phyloP scores from a whole-genome alignment of 2,888 invertebrate species.

The Abrostola triplasia region DNA sequence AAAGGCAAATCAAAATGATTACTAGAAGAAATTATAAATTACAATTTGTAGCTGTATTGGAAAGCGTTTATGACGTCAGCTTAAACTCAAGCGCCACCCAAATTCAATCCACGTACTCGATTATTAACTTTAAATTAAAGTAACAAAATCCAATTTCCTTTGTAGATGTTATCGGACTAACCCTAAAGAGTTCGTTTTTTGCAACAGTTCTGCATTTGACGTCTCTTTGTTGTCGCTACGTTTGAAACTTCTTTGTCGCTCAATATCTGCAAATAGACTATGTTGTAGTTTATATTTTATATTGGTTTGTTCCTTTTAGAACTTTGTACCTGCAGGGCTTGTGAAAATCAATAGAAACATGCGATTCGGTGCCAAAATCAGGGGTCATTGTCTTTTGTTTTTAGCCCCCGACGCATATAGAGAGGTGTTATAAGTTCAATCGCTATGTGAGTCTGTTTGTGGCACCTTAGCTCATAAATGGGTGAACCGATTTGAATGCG shows the following conservation, averaged over 20 bases:
- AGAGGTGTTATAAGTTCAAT: too few species aligned
- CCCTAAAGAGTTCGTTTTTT: constrained; percentile 42
- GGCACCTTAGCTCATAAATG: too few species aligned
- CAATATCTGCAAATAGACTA: constrained; percentile 50
- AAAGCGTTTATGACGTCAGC: constrained; percentile 34
- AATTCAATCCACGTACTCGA: constrained; percentile 14
- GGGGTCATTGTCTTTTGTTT: too few species aligned
- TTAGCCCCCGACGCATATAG: too few species aligned
- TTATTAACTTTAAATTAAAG: constrained; percentile 21
- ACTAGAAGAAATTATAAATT: constrained; percentile 29
- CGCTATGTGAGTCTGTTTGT: too few species aligned
- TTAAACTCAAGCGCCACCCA: constrained; percentile 27
- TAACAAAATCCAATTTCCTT: constrained; percentile 17
- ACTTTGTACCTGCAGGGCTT: not conserved
- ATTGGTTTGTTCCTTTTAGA: constrained; percentile 16
- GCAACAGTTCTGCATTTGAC: constrained; percentile 55
- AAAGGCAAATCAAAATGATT: too few species aligned
- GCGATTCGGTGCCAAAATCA: too few species aligned
- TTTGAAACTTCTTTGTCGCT: constrained; percentile 56
- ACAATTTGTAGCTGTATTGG: constrained; percentile 28
- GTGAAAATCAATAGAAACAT: not conserved
- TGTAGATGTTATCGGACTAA: constrained; percentile 19
- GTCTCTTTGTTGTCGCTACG: constrained; percentile 54
- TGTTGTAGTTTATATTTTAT: constrained; percentile 35
- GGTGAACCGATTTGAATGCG: too few species aligned